Evolutionary conservation across 2,888 invertebrate species (phyloP).

Genomic region (Stenoptilia bipunctidactyla): DNA sequence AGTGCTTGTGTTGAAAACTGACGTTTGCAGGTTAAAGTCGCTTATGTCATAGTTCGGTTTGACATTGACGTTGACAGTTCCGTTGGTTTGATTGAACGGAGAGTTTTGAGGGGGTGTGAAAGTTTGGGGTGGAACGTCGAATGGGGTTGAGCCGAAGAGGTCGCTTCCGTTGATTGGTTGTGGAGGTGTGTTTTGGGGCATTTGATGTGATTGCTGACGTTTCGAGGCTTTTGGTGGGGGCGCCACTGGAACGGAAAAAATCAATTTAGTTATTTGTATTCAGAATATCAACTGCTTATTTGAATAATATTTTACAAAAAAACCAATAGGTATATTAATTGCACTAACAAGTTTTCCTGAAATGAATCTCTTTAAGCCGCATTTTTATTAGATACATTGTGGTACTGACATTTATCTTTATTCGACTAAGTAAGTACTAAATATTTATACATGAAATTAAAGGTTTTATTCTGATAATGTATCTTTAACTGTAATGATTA

Average conservation of each 20-base stretch:
- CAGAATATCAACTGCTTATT: too few species aligned
- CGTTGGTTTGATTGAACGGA: conserved; percentile 16
- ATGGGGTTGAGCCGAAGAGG: conserved; percentile 85
- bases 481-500: too few species aligned
- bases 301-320: too few species aligned
- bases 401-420: too few species aligned
- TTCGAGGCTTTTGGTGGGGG: conserved; percentile 87
- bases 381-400: too few species aligned
- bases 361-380: too few species aligned
- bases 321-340: too few species aligned
- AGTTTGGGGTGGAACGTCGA: conserved; percentile 53
- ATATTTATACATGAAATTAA: too few species aligned
- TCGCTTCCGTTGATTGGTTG: conserved; percentile 72
- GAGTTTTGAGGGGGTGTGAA: conserved; percentile 21
- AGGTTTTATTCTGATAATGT: too few species aligned
- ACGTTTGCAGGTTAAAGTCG: conserved; percentile 56
- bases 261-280: conserved; percentile 1
- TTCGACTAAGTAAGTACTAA: too few species aligned
- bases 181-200: conserved; percentile 24
- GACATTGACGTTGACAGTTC: background rate
- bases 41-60: conserved; percentile 61
- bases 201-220: conserved; percentile 36
- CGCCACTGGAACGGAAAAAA: conserved; percentile 75
- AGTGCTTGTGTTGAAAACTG: conserved; percentile 47
- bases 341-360: too few species aligned